Base-by-base conservation (phyloP, 2,888 invertebrate species). In the Synergus itoensis region DNA sequence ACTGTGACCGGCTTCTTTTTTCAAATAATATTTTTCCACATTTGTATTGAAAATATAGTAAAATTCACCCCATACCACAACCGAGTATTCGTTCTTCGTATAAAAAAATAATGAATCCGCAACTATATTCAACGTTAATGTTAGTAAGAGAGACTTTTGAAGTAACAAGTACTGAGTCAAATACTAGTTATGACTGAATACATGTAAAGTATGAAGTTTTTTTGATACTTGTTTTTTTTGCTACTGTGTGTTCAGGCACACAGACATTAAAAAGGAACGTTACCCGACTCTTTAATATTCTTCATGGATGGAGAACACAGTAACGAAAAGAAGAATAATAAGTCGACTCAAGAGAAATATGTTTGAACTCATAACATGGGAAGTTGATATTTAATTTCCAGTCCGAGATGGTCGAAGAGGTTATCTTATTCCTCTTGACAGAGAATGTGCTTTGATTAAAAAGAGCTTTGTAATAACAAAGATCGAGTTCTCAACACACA, bases 301-400 rank as follows among this genome's bases (percentile, higher is more conserved):
- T 73, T 73, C 48, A 73, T 53, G 73, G 73, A 53, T 53, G 53
- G 53, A 48, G 40, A 53, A 53, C 73, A 18, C 73, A 73, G 73
- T 53, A 73, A 73, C 48, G 53, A 53, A 73, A 73, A 40, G 73
- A 57, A 53, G 53, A 73, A 73, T 73, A 73, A 73, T 73, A 73
- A 73, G 53, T 45, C 21, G 28, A 48, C 69, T 48, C 8, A 73
- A 57, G 36, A 73, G 28, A 73, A 73, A 73, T 36, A 73, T 73
- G 73, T 73, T 73, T 73, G 16, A 73, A 73, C 36, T 73, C 73
- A 73, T 57, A 73, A 73, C 53, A 53, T 16, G 36, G 73, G n/a
- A 73, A 53, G 73, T 73, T 53, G 73, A 73, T 73, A 73, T 73
- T 73, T 73, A 73, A 73, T 73, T 73, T 73, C n/a, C 36, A 53